A percentile compares a stretch with the other conserved stretches of the same genome.
Conservation (phyloP, 2,113 vertebrate genomes). For the Gadus chalcogrammus region DNA sequence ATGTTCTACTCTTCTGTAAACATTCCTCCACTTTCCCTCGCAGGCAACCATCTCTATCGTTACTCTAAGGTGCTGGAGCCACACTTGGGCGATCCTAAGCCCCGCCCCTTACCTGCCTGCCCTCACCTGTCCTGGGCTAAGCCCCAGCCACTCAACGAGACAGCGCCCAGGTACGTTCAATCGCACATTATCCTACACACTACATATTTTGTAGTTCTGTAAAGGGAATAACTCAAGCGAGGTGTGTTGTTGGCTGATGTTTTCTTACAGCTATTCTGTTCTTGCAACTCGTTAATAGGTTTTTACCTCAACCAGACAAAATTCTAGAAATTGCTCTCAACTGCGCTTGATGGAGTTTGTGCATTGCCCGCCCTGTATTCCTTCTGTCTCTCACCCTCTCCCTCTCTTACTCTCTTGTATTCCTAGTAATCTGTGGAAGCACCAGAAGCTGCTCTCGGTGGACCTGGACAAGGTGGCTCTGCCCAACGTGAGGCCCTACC, state of each 20-base stretch:
- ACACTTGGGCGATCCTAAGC: constrained; percentile 90
- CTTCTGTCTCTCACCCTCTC: background rate
- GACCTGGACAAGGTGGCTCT: constrained; percentile 94
- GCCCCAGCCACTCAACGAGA: constrained; percentile 96
- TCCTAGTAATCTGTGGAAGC: constrained; percentile 96
- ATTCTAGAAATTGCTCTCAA: no score
- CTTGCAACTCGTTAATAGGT: no score
- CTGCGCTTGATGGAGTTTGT: no score
- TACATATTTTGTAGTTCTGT: no score
- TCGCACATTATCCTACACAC: no score
- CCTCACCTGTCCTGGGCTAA: constrained; percentile 98
- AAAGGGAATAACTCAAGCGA: no score
- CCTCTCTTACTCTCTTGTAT: background rate
- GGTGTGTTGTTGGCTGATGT: no score
- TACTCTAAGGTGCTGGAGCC: constrained; percentile 97
- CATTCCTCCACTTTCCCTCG: background rate
- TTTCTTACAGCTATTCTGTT: no score
- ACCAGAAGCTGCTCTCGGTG: constrained; percentile 94
- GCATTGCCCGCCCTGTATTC: background rate
- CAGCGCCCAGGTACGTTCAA: constrained; percentile 84
- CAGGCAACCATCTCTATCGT: constrained; percentile 96
- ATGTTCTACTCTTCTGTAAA: background rate
- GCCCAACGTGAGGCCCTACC: constrained; percentile 85
- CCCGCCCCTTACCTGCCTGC: constrained; percentile 91
- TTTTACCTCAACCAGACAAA: no score